Evolutionary conservation across 2,888 invertebrate genomes (phyloP).

Genomic region (Acleris holmiana): DNA sequence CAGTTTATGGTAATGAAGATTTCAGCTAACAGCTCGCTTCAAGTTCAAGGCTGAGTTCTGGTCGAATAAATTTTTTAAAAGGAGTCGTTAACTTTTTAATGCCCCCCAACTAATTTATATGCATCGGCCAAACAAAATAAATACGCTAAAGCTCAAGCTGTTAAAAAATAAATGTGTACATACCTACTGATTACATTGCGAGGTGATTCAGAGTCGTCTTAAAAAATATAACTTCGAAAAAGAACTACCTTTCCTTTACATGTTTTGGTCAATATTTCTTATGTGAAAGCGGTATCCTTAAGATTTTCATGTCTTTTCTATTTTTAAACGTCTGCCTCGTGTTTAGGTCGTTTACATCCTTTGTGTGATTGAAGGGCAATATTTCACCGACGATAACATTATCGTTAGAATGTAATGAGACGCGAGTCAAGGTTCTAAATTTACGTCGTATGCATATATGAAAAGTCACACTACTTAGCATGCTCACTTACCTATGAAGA

Average conservation of each 20-base stretch:
- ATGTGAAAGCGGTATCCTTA: too few species aligned
- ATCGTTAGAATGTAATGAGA: conserved; percentile 29
- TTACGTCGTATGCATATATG: neutral
- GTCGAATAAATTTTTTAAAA: conserved; percentile 19
- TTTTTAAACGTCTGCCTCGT: conserved; percentile 12
- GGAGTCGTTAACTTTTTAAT: neutral
- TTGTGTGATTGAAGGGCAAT: conserved; percentile 9
- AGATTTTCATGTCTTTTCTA: conserved; percentile 5
- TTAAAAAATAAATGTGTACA: too few species aligned
- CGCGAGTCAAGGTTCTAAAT: conserved; percentile 7
- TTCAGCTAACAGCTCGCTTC: conserved; percentile 10
- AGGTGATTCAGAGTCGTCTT: too few species aligned
- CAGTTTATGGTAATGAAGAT: conserved; percentile 9
- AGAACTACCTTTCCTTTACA: too few species aligned
- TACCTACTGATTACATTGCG: too few species aligned
- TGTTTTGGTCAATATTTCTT: too few species aligned
- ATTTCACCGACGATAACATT: conserved; percentile 34
- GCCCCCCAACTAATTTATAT: too few species aligned
- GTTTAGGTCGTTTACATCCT: conserved; percentile 17
- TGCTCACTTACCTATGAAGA: too few species aligned
- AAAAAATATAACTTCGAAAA: too few species aligned
- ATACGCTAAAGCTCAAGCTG: neutral
- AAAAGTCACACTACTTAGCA: neutral
- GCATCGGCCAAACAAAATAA: neutral
- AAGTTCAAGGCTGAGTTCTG: conserved; percentile 16